Evolutionary conservation across 2,113 vertebrate species (phyloP), one percentile per base, ranked within the genome.

Genomic region (Sphyrna mokarran): DNA sequence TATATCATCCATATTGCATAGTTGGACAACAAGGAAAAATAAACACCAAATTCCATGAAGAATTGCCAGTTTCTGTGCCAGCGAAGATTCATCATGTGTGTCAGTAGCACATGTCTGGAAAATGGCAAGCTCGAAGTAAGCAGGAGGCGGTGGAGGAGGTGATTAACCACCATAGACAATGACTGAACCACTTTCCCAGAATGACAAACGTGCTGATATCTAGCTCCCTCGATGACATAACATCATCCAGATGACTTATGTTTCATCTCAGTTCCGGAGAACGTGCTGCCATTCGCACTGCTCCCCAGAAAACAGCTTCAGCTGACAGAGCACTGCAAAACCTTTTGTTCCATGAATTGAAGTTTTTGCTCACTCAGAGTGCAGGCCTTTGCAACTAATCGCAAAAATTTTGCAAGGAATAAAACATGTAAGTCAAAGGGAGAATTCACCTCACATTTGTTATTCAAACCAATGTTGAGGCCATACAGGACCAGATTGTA

Each of bases 61-160:
- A 37, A 93, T 93, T 93, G 63, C 16, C 89, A 37, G 89, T 68
- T 93, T 93, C 61, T 20, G 33, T 33, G 89, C 89, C 89, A 93
- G 58, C 18, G 13, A 93, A 33, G 89, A 66, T 63, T 93, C 89
- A 93, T 93, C 89, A 93, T 68, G 89, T 93, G 61, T 93, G 89
- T 66, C 61, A 93, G n/a, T 93, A 93, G 58, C 89, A 93, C 61
- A 93, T 37, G 89, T 93, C 89, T 93, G 89, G 61, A 66, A 93
- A 63, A 54, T 54, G 58, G 26, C 26, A 63, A 90, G 29, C 61
- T 66, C 61, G 7, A 93, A 93, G 89, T 66, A 33, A 37, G 20
- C 43, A n/a, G 61, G 63, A n/a, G n/a, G n/a, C n/a, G 61, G 48
- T 2, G 48, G 48, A 4, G 48, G 48, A 4, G 43, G 89, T 93